These are phyloP conservation scores for Miltochrista miniata DNA, from an alignment of 2,888 invertebrate genomes.

Conservation along the genomic window DNA sequence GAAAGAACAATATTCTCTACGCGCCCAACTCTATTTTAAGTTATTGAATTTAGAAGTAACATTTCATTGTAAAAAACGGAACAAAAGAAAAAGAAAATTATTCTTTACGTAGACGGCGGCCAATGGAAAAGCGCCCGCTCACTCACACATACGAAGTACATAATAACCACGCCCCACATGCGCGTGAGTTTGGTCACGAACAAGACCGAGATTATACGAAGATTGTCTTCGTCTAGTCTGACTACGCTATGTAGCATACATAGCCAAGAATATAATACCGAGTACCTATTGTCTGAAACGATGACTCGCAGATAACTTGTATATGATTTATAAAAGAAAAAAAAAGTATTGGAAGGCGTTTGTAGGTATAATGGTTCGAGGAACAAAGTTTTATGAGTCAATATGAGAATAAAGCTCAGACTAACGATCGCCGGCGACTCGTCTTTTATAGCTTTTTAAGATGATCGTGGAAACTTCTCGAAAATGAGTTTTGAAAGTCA, in stretches of 20 bases:
- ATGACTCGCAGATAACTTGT: constrained; percentile 40
- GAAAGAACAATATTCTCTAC: no score
- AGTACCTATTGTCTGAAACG: constrained; percentile 49
- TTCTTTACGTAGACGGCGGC: constrained; percentile 22
- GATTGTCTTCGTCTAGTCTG: constrained; percentile 72
- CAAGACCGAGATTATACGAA: constrained; percentile 66
- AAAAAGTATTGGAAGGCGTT: constrained; percentile 32
- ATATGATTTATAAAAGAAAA: constrained; percentile 41
- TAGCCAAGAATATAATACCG: constrained; percentile 35
- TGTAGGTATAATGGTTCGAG: constrained; percentile 36
- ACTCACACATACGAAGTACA: constrained; percentile 47
- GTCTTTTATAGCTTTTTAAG: constrained; percentile 24
- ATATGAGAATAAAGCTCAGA: constrained; percentile 25
- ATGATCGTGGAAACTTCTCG: constrained; percentile 15
- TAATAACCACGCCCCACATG: constrained; percentile 55
- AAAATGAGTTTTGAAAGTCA: constrained; percentile 7
- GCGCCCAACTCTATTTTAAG: no score
- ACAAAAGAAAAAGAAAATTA: constrained; percentile 19
- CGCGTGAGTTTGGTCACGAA: constrained; percentile 71
- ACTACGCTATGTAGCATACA: constrained; percentile 32
- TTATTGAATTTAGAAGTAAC: background rate
- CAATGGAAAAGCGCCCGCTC: constrained; percentile 52
- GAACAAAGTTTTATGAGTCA: constrained; percentile 39
- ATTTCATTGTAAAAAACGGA: constrained; percentile 18
- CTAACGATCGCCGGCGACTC: constrained; percentile 17